These are phyloP conservation scores for Myrmecophaga tridactyla DNA, from an alignment of 2,113 vertebrate species.

Conservation along the genomic window DNA sequence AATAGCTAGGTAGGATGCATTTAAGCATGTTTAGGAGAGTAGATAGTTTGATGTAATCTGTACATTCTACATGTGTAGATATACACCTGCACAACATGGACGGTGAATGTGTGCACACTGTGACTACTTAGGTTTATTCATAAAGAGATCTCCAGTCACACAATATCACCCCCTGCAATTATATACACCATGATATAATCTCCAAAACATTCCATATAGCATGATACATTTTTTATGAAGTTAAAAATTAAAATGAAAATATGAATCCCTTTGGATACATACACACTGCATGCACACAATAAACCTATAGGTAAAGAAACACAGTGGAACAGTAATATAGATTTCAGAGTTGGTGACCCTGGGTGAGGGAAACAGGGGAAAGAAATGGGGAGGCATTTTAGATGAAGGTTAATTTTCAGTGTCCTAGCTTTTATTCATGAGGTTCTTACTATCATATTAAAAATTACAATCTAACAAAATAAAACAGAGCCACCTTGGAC, in stretches of 20 bases:
- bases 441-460: neutral
- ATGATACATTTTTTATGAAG: neutral
- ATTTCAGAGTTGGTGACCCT: neutral
- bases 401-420: neutral
- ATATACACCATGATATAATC: neutral
- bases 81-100: neutral
- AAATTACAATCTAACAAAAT: constrained; percentile 15
- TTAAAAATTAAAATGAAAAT: neutral
- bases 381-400: neutral
- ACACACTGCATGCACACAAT: neutral
- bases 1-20: neutral
- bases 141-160: neutral
- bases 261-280: neutral
- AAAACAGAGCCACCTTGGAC: neutral
- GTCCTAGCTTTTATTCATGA: neutral
- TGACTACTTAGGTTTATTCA: neutral
- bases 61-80: neutral
- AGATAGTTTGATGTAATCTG: neutral
- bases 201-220: neutral
- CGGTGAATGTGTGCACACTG: neutral
- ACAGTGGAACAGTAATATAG: neutral
- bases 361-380: neutral
- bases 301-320: neutral
- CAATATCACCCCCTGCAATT: neutral
- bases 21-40: constrained; percentile 6